A percentile compares a stretch with the other conserved stretches of the same genome.
These are phyloP conservation scores for Phrynocephalus vlangalii DNA, from an alignment of 2,797 vertebrate genomes.

Conservation along the genomic window DNA sequence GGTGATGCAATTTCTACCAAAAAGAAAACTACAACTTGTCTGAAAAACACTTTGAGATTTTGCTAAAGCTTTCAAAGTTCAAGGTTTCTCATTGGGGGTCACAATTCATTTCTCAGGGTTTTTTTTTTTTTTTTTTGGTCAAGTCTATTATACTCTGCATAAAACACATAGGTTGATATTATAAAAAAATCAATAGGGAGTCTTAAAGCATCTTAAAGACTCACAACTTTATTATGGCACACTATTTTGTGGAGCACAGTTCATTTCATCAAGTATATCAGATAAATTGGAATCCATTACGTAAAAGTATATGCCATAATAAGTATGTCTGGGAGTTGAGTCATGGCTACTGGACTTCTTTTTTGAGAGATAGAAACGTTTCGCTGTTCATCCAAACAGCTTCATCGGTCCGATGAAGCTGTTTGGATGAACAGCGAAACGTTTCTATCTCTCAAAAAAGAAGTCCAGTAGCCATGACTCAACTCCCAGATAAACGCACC, in stretches of 20 bases:
- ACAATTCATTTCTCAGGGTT: constrained; percentile 36
- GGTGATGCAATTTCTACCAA: constrained; percentile 62
- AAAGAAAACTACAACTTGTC: constrained; percentile 65
- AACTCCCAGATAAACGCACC: too few species aligned
- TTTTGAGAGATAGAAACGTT: too few species aligned
- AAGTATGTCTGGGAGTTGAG: too few species aligned
- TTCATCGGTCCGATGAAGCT: too few species aligned
- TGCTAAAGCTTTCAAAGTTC: constrained; percentile 45
- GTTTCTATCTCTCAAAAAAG: too few species aligned
- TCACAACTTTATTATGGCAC: too few species aligned
- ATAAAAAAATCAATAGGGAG: background rate
- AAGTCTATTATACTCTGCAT: constrained; percentile 23
- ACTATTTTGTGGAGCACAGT: background rate
- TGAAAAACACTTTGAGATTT: constrained; percentile 39
- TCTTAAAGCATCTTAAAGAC: background rate
- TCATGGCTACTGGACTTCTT: too few species aligned
- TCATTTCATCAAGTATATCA: background rate
- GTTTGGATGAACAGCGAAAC: too few species aligned
- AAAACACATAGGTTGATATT: background rate
- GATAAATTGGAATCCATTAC: background rate
- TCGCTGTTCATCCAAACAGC: too few species aligned
- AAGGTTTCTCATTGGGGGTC: constrained; percentile 33
- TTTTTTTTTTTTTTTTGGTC: constrained; percentile 45
- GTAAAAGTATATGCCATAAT: background rate
- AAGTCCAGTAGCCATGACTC: too few species aligned